phyloP scores from a whole-genome alignment of 2,113 vertebrate genomes.

The Epinephelus moara region DNA sequence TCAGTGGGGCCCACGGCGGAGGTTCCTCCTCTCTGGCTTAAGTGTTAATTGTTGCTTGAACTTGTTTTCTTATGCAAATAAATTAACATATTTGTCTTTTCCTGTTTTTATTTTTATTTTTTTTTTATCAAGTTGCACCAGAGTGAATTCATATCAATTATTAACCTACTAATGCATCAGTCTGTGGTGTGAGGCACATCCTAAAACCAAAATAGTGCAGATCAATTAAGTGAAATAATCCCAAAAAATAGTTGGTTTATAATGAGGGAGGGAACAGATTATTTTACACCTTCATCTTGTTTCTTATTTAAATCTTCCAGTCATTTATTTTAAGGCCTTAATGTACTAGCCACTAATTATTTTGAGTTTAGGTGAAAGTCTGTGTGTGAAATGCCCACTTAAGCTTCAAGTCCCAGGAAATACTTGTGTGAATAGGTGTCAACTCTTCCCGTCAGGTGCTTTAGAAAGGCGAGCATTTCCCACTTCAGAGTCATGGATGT shows the following conservation, averaged over 20 bases:
- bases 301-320: background rate
- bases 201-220: background rate
- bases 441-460: constrained; percentile 3
- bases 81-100: background rate
- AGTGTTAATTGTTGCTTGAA: constrained; percentile 21
- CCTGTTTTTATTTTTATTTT: background rate
- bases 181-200: too few species aligned
- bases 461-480: background rate
- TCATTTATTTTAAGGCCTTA: background rate
- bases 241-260: background rate
- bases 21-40: constrained; percentile 8
- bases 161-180: background rate
- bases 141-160: background rate
- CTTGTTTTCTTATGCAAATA: constrained; percentile 5
- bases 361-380: background rate
- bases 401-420: background rate
- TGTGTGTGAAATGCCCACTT: constrained; percentile 6
- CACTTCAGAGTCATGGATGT: constrained; percentile 1
- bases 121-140: background rate
- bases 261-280: background rate
- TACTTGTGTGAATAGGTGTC: background rate
- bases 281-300: background rate
- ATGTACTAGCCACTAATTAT: background rate
- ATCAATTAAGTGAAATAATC: background rate
- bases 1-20: constrained; percentile 21